These are phyloP conservation scores for Calliphora vicina DNA, from an alignment of 1,140 invertebrate species.

Conservation along the genomic window DNA sequence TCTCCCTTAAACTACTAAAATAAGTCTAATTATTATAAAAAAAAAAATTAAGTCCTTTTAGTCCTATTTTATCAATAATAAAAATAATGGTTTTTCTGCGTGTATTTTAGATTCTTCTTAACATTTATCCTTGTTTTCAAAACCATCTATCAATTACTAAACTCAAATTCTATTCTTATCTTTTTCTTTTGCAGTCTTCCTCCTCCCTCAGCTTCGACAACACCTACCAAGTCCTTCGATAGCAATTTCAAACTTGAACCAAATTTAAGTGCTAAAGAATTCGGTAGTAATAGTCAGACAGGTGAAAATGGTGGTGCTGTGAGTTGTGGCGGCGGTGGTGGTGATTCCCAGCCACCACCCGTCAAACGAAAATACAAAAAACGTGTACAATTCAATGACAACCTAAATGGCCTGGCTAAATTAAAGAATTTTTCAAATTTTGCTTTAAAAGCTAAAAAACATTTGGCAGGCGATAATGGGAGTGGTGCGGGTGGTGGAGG, in stretches of 20 bases:
- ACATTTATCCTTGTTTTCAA: too few relatives aligned
- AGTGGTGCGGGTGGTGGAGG: not conserved
- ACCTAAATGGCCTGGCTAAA: conserved; percentile 52
- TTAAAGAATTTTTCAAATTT: conserved; percentile 42
- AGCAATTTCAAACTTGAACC: conserved; percentile 61
- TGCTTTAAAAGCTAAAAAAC: conserved; percentile 40
- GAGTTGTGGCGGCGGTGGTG: not conserved
- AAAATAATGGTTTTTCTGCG: too few relatives aligned
- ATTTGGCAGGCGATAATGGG: conserved; percentile 37
- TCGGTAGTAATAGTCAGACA: conserved; percentile 42
- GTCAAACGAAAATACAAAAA: conserved; percentile 61
- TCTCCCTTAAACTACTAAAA: too few relatives aligned
- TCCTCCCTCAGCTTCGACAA: conserved; percentile 53
- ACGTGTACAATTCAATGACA: conserved; percentile 60
- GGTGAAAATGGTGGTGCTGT: conserved; percentile 44
- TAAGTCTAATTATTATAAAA: too few relatives aligned
- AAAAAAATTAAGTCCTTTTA: too few relatives aligned
- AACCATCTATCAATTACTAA: too few relatives aligned
- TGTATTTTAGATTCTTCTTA: too few relatives aligned
- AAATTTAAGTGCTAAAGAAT: conserved; percentile 60
- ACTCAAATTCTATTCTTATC: not conserved
- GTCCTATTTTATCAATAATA: too few relatives aligned
- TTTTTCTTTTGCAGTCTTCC: conserved; percentile 46
- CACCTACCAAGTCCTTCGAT: conserved; percentile 60
- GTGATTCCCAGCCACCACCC: conserved; percentile 44